Percentiles rank a stretch among this genome's conserved stretches.
phyloP scores from a whole-genome alignment of 2,797 vertebrate species.

The Smutsia gigantea region DNA sequence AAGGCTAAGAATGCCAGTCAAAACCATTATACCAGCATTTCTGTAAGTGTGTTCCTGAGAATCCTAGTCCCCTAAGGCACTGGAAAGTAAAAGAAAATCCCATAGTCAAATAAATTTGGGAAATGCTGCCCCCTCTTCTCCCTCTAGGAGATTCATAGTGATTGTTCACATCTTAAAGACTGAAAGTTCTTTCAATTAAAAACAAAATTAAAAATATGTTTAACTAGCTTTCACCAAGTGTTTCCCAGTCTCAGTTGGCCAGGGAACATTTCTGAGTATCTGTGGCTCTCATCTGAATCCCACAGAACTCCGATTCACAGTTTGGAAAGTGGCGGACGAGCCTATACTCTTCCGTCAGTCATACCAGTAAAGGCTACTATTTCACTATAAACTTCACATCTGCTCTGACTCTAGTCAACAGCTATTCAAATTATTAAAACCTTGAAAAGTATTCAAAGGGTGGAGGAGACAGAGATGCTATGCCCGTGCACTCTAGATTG shows the following conservation, averaged over 20 bases:
- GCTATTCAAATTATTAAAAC: background rate
- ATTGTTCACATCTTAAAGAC: constrained; percentile 1
- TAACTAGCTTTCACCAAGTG: background rate
- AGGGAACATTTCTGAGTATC: background rate
- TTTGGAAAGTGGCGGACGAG: background rate
- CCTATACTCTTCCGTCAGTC: background rate
- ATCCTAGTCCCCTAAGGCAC: background rate
- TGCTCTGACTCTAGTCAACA: background rate
- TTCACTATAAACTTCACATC: background rate
- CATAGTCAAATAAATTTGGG: background rate
- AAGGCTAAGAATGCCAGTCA: background rate
- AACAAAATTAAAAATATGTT: background rate
- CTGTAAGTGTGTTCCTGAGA: background rate
- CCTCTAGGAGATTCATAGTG: background rate
- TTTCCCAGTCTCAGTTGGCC: background rate
- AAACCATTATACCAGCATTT: background rate
- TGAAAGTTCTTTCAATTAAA: background rate
- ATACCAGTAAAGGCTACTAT: background rate
- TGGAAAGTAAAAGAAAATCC: background rate
- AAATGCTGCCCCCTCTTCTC: background rate
- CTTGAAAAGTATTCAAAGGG: background rate
- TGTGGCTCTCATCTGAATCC: background rate
- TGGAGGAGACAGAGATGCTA: background rate
- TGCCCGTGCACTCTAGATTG: background rate
- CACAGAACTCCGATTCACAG: background rate